These are phyloP conservation scores for Phoebastria nigripes DNA, from an alignment of 2,797 vertebrate species.

Conservation along the genomic window DNA sequence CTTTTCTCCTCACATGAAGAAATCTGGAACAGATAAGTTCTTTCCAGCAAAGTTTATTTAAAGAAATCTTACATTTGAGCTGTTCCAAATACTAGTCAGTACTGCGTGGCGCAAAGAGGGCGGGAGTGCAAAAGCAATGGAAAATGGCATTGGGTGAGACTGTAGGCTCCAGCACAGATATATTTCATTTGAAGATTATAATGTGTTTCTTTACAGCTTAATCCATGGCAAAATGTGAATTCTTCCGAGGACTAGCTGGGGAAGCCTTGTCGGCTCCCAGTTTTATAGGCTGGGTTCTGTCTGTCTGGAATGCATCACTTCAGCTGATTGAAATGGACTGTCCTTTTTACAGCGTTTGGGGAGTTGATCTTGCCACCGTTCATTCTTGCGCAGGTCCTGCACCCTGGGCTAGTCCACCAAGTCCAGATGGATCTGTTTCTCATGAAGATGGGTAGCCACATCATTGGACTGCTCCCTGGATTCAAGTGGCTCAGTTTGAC, in stretches of 20 bases:
- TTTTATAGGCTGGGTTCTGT: background rate
- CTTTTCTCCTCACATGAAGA: background rate
- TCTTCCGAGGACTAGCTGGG: background rate
- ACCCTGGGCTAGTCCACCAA: constrained; percentile 87
- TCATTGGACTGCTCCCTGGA: constrained; percentile 86
- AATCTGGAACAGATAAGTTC: background rate
- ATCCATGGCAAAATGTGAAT: background rate
- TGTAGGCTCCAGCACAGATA: background rate
- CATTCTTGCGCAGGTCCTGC: constrained; percentile 81
- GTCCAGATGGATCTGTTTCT: constrained; percentile 88
- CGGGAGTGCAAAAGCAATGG: background rate
- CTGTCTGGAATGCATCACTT: background rate
- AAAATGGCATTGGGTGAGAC: background rate
- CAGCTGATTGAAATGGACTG: background rate
- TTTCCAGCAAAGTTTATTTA: background rate
- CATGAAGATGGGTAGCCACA: constrained; percentile 85
- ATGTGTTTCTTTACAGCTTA: background rate
- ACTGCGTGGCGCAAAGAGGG: background rate
- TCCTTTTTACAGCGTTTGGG: background rate
- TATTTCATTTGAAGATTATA: background rate
- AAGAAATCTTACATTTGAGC: background rate
- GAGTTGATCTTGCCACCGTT: background rate
- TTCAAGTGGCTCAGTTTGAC: constrained; percentile 92
- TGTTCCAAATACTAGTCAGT: background rate
- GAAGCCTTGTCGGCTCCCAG: background rate